Base-by-base conservation (phyloP, 2,113 vertebrate species). In the Patagioenas fasciata region DNA sequence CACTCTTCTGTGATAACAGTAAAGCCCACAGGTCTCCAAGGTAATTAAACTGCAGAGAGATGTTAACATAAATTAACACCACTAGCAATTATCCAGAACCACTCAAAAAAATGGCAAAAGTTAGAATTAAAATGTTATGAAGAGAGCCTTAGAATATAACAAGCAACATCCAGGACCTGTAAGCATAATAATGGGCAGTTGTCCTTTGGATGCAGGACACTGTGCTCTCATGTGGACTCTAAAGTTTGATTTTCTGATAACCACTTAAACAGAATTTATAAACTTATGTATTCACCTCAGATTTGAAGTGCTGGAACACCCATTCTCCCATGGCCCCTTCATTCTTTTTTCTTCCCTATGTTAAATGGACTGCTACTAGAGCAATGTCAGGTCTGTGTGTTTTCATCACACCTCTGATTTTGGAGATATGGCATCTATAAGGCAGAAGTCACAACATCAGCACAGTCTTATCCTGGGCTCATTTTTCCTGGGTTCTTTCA, bases 41-140 rank as follows among this genome's bases (percentile, higher is more conserved):
- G 23, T 73, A 78, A 97, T 73, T 75, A 83, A 93, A 72, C 13
- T 1, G 1, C 24, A 34, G 32, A 64, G 20, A 58, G 15, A 53
- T 10, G 13, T 11, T 82, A 77, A 91, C 1, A 2, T 61, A 80
- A 58, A 80, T 62, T 58, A 94, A 85, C 24, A 80, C 4, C n/a
- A n/a, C 26, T 31, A 56, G 26, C 64, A 91, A 58, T n/a, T 51
- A 61, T 24, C 5, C 80, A 70, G 36, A 60, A 25, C 17, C 31
- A 64, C 42, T 66, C 84, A 80, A 81, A 73, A 73, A 7, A 64
- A 42, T 26, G 47, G 44, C 34, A 85, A 86, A 74, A 91, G 58
- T 58, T 81, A 90, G 50, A 66, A 56, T 60, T 53, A 48, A 95
- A 87, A 85, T 80, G 18, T 56, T 74, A 86, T 54, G 21, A 87